These are phyloP conservation scores for Mustela erminea DNA, from an alignment of 2,797 vertebrate genomes.

Conservation along the genomic window DNA sequence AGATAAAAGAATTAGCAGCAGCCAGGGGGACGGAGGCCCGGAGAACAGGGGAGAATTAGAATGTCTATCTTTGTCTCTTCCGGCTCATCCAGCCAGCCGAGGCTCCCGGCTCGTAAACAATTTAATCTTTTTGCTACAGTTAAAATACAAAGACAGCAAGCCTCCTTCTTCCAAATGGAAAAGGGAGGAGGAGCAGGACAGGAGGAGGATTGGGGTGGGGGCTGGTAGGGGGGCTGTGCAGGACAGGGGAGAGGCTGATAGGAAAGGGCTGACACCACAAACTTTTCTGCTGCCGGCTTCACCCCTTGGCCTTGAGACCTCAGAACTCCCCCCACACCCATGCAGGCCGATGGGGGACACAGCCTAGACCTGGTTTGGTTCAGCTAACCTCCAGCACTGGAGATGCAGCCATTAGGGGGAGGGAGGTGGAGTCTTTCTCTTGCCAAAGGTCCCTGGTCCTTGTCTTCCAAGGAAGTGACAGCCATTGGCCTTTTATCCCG, in stretches of 20 bases:
- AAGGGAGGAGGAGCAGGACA: conserved; percentile 78
- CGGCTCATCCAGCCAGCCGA: conserved; percentile 95
- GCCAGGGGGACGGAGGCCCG: conserved; percentile 94
- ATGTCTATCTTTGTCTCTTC: conserved; percentile 98
- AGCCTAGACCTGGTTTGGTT: background rate
- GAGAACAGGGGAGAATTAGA: conserved; percentile 97
- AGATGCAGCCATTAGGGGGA: background rate
- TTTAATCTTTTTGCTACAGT: conserved; percentile 99
- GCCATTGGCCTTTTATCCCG: background rate
- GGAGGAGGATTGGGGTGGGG: conserved; percentile 75
- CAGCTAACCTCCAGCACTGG: background rate
- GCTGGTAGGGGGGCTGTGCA: background rate
- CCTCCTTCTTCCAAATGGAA: conserved; percentile 84
- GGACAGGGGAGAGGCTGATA: conserved; percentile 72
- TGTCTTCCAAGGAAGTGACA: conserved; percentile 81
- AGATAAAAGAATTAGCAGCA: conserved; percentile 99
- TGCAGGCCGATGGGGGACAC: background rate
- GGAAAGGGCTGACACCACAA: conserved; percentile 86
- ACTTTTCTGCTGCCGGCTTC: conserved; percentile 88
- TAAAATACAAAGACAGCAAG: conserved; percentile 91
- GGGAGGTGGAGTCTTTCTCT: background rate
- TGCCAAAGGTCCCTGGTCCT: conserved; percentile 86
- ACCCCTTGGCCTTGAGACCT: conserved; percentile 66
- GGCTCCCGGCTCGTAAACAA: conserved; percentile 97
- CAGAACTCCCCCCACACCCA: conserved; percentile 71